A percentile compares a stretch with the other conserved stretches of the same genome.
Conservation (phyloP, 2,113 vertebrate genomes). For the Varanus salvator region DNA sequence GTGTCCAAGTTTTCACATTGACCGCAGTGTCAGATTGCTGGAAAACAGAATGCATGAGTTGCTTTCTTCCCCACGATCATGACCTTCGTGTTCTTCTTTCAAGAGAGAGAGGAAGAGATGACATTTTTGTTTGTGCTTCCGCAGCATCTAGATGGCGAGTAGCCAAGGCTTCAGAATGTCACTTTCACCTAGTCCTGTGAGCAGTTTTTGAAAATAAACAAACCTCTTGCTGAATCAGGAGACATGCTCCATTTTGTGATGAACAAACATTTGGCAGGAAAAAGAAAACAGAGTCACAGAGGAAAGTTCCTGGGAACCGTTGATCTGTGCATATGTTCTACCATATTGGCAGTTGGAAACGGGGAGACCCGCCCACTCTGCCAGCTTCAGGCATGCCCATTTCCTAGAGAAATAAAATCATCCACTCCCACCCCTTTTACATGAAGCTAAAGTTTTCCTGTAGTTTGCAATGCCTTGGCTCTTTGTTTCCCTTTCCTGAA, state of each 20-base stretch:
- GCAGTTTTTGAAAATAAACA: not conserved
- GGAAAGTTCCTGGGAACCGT: not conserved
- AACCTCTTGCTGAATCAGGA: constrained; percentile 2
- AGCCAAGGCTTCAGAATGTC: not conserved
- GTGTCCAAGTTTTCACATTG: not conserved
- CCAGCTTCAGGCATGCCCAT: constrained; percentile 4
- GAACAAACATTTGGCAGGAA: constrained; percentile 1
- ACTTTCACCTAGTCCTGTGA: not conserved
- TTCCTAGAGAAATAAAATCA: not conserved
- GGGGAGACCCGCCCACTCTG: not conserved
- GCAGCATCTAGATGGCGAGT: not conserved
- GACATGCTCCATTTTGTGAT: not conserved
- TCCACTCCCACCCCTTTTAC: not conserved
- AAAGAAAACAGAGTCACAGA: not conserved
- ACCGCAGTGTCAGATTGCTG: not conserved
- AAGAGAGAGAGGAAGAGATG: not conserved
- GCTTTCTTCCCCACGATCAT: not conserved
- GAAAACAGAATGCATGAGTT: not conserved
- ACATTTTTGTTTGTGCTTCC: not conserved
- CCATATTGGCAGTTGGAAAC: not conserved
- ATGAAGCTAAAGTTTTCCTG: not conserved
- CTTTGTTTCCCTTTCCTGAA: not conserved
- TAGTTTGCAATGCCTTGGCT: not conserved
- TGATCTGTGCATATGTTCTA: not conserved
- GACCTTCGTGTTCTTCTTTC: not conserved